phyloP scores from a whole-genome alignment of 2,888 invertebrate species.

The Copidosoma aretas region DNA sequence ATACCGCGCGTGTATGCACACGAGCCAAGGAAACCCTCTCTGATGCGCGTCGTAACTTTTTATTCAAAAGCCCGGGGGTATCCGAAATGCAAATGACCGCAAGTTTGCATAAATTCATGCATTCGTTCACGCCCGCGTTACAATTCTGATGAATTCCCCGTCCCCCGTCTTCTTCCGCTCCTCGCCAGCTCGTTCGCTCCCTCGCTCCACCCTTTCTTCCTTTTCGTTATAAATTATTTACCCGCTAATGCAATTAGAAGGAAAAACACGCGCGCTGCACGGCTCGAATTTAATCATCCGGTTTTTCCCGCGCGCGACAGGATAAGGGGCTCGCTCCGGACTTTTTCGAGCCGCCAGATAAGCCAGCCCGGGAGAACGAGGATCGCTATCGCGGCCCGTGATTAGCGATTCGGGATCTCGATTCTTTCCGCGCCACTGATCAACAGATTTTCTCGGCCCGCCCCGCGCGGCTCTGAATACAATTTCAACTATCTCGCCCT shows the following conservation, averaged over 20 bases:
- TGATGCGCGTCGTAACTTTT: constrained; percentile 32
- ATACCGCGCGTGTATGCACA: too few relatives aligned
- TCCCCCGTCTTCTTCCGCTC: constrained; percentile 17
- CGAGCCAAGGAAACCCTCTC: background rate
- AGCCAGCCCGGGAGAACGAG: constrained; percentile 7
- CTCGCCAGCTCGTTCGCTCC: background rate
- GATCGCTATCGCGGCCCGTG: constrained; percentile 32
- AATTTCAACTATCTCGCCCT: constrained; percentile 28
- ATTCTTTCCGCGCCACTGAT: constrained; percentile 28
- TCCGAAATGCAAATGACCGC: constrained; percentile 39
- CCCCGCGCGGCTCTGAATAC: constrained; percentile 24
- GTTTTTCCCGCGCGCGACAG: constrained; percentile 22
- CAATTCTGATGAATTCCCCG: constrained; percentile 34
- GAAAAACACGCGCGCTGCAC: constrained; percentile 27
- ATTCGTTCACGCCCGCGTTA: constrained; percentile 35
- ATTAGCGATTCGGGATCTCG: constrained; percentile 19
- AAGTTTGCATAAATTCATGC: constrained; percentile 38
- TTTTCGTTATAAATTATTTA: constrained; percentile 37
- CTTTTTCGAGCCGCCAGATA: constrained; percentile 22
- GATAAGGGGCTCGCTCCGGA: constrained; percentile 13
- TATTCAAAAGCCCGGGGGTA: constrained; percentile 18
- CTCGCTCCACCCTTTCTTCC: background rate
- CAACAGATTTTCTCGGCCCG: constrained; percentile 35
- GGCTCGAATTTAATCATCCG: constrained; percentile 34
- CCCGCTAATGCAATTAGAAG: constrained; percentile 37